phyloP scores from a whole-genome alignment of 1,140 invertebrate species.

The Drosophila ogumai region DNA sequence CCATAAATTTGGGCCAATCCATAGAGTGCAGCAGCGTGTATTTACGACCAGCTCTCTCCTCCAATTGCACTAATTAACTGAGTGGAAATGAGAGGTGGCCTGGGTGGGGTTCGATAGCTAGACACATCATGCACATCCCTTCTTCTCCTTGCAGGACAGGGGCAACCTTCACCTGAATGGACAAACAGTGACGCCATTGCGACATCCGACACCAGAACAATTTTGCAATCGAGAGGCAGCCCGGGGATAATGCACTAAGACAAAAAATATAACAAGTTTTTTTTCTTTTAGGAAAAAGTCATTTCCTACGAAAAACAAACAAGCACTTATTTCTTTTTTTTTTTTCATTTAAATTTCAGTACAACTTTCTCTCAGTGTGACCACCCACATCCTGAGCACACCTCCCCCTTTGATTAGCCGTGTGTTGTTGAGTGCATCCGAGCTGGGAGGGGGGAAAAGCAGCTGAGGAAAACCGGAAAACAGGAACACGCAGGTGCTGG shows the following conservation, averaged over 20 bases:
- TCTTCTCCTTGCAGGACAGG: constrained; percentile 5
- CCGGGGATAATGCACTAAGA: not conserved
- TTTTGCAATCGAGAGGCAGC: constrained; percentile 32
- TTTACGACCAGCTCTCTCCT: constrained; percentile 40
- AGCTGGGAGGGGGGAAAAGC: not conserved
- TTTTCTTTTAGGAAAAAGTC: too few species aligned
- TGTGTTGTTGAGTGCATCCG: constrained; percentile 42
- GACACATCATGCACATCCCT: constrained; percentile 17
- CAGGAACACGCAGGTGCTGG: constrained; percentile 1
- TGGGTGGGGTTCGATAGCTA: not conserved
- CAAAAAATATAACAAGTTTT: not conserved
- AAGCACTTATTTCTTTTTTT: not conserved
- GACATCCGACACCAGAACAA: constrained; percentile 49
- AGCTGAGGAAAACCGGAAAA: not conserved
- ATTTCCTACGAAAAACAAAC: not conserved
- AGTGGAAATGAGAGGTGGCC: constrained; percentile 14
- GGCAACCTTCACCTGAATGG: constrained; percentile 53
- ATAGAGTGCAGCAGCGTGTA: constrained; percentile 40
- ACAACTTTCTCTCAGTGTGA: not conserved
- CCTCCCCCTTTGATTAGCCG: constrained; percentile 40
- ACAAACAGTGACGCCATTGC: constrained; percentile 53
- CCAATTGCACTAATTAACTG: constrained; percentile 54
- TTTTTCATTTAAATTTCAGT: not conserved
- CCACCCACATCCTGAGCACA: not conserved
- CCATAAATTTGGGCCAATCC: constrained; percentile 53